Percentiles rank a stretch among this genome's conserved stretches.
phyloP scores from a whole-genome alignment of 2,888 invertebrate genomes.

The Ischnus inquisitorius region DNA sequence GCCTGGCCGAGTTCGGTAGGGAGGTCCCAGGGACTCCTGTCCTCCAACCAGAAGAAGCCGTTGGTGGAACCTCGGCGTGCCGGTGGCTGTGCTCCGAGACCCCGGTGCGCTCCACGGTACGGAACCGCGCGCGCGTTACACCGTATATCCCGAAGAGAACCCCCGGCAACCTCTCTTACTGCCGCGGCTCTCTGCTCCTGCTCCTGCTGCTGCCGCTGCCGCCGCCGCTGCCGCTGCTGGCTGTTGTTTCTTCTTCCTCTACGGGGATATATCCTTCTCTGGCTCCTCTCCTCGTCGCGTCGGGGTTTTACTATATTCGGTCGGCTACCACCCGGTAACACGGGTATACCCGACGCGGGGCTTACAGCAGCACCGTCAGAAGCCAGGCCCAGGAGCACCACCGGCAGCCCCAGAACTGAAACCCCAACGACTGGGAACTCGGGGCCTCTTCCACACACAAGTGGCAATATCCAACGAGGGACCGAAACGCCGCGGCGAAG shows the following conservation, averaged over 20 bases:
- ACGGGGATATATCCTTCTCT: too few species aligned
- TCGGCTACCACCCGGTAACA: conserved; percentile 70
- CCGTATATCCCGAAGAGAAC: conserved; percentile 52
- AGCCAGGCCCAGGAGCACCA: conserved; percentile 74
- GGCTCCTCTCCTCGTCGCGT: conserved; percentile 11
- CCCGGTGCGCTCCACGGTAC: neutral
- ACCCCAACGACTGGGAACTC: conserved; percentile 58
- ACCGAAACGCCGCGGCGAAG: conserved; percentile 75
- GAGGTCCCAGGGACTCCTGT: conserved; percentile 81
- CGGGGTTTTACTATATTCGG: conserved; percentile 84
- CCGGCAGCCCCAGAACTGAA: conserved; percentile 72
- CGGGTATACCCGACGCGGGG: conserved; percentile 55
- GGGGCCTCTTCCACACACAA: conserved; percentile 66
- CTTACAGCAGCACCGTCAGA: conserved; percentile 67
- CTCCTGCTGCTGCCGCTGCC: conserved; percentile 17
- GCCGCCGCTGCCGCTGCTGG: conserved; percentile 9
- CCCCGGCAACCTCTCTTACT: conserved; percentile 62
- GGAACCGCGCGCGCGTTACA: conserved; percentile 56
- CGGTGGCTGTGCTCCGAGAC: conserved; percentile 67
- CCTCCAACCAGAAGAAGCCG: conserved; percentile 85
- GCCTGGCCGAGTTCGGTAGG: conserved; percentile 82
- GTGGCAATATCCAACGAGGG: conserved; percentile 74
- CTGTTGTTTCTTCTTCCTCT: neutral
- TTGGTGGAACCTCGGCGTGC: conserved; percentile 67
- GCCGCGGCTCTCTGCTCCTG: conserved; percentile 27